Conservation (phyloP, 2,797 vertebrate genomes). For the Semotilus atromaculatus region DNA sequence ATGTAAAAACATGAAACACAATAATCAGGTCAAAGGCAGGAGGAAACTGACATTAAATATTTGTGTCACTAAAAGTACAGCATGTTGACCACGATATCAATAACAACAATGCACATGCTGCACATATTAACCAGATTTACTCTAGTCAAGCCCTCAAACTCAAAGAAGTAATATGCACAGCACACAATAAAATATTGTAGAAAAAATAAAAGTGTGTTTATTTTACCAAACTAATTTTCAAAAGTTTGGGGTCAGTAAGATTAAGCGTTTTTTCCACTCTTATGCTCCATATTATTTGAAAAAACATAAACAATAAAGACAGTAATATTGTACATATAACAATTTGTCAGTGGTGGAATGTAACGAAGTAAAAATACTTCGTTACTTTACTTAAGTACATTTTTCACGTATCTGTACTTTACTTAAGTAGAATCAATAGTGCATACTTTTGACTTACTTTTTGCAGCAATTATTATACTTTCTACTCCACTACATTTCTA, state of each 20-base stretch:
- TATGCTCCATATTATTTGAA: neutral
- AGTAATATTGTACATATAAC: neutral
- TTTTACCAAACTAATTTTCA: neutral
- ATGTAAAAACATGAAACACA: conserved; percentile 34
- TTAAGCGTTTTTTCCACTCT: too few species aligned
- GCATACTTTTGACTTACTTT: too few species aligned
- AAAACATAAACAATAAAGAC: neutral
- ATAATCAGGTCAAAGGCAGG: conserved; percentile 4
- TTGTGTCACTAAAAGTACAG: neutral
- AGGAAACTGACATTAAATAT: conserved; percentile 7
- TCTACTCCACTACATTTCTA: too few species aligned
- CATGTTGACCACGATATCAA: conserved; percentile 27
- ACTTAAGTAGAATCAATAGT: too few species aligned
- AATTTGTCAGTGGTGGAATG: too few species aligned
- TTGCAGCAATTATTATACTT: too few species aligned
- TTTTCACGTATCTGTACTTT: too few species aligned
- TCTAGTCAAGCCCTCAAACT: neutral
- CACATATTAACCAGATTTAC: neutral
- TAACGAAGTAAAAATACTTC: too few species aligned
- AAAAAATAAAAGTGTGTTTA: neutral
- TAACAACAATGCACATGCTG: neutral
- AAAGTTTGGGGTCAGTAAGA: neutral
- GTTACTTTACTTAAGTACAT: too few species aligned
- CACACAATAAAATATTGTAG: neutral
- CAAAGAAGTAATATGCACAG: neutral